These are phyloP conservation scores for Escarpia spicata DNA, from an alignment of 2,888 invertebrate genomes.

Conservation along the genomic window DNA sequence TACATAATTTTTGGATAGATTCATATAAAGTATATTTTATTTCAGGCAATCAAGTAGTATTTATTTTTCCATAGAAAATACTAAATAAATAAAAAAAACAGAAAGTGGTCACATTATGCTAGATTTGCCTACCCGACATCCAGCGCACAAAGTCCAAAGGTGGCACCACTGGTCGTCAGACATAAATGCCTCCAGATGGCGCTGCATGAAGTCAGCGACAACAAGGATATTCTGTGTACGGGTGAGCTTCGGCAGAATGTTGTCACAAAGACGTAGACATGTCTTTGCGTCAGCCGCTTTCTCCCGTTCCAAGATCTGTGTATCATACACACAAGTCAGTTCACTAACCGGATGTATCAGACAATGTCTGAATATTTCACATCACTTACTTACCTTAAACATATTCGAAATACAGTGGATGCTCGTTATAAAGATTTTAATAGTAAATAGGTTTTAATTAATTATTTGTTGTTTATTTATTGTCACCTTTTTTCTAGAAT, in stretches of 20 bases:
- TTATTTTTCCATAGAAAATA: no score
- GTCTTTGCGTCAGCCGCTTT: conserved; percentile 35
- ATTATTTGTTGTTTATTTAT: background rate
- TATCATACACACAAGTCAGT: background rate
- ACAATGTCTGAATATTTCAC: no score
- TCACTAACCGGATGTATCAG: background rate
- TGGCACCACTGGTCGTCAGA: conserved; percentile 42
- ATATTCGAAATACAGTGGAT: background rate
- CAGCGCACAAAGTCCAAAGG: conserved; percentile 51
- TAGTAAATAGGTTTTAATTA: background rate
- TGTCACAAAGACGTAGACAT: conserved; percentile 52
- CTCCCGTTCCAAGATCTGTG: conserved; percentile 52
- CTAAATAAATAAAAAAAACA: no score
- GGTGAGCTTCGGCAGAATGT: conserved; percentile 48
- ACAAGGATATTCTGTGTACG: conserved; percentile 53
- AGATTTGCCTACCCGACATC: conserved; percentile 53
- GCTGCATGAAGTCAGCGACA: conserved; percentile 54
- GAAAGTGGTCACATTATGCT: background rate
- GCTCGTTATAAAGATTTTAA: background rate
- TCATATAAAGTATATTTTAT: background rate
- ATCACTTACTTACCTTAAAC: background rate
- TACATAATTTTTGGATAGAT: background rate
- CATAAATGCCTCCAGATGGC: conserved; percentile 47
- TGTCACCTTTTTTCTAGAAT: no score
- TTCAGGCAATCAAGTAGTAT: no score